Conservation (phyloP, 1,140 invertebrate genomes). For the Diprion similis region DNA sequence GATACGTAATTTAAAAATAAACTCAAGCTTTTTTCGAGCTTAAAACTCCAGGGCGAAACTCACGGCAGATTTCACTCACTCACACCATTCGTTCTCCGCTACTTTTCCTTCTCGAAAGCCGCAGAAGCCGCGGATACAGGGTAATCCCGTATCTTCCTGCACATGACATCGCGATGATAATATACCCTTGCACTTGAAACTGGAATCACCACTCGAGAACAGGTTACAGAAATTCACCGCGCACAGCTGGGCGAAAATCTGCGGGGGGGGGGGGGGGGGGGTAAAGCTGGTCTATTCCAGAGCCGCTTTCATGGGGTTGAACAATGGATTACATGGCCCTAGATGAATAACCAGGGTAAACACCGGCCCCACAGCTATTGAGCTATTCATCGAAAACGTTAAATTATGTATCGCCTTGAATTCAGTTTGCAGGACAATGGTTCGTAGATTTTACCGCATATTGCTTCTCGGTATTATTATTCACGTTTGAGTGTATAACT, state of each 20-base stretch:
- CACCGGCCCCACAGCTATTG: background rate
- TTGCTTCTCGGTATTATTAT: too few relatives aligned
- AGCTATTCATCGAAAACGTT: background rate
- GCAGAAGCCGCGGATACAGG: background rate
- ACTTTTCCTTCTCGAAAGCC: background rate
- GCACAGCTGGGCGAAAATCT: background rate
- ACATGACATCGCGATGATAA: background rate
- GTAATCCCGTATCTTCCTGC: too few relatives aligned
- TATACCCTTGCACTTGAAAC: slow-evolving; percentile 2
- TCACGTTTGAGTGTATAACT: too few relatives aligned
- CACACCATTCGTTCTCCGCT: too few relatives aligned
- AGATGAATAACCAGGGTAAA: background rate
- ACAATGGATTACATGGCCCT: background rate
- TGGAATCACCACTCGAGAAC: background rate
- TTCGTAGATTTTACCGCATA: background rate
- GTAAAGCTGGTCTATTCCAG: background rate
- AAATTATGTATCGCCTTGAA: background rate
- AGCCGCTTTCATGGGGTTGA: background rate
- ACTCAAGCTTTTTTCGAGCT: too few relatives aligned
- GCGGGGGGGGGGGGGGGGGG: background rate
- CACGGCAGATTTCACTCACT: too few relatives aligned
- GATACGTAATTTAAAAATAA: too few relatives aligned
- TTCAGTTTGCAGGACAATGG: background rate
- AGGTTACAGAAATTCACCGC: background rate
- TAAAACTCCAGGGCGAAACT: too few relatives aligned